These are phyloP conservation scores for Drosophila cracens DNA, from an alignment of 2,888 invertebrate species.

Conservation along the genomic window DNA sequence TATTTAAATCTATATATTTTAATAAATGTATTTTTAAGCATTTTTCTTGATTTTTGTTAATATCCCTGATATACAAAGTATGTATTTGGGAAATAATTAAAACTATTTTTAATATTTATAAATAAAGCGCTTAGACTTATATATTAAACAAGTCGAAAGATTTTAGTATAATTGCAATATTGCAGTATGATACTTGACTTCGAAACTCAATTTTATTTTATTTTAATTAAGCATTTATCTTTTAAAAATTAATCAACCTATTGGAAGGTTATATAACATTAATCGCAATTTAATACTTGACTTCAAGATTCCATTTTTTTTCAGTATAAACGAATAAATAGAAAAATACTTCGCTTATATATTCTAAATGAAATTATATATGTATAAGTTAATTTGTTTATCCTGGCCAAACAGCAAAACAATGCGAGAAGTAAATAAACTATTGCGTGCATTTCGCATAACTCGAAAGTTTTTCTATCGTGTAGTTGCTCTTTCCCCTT, in stretches of 20 bases:
- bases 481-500: constrained; percentile 8
- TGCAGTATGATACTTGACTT: neutral
- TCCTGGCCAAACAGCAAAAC: constrained; percentile 4
- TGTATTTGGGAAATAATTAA: neutral
- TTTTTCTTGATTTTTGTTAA: neutral
- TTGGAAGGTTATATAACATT: too few species aligned
- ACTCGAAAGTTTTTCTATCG: constrained; percentile 32
- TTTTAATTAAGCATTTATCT: too few species aligned
- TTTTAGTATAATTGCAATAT: neutral
- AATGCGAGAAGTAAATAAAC: constrained; percentile 1
- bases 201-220: neutral
- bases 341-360: neutral
- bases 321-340: neutral
- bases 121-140: neutral
- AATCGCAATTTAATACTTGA: neutral
- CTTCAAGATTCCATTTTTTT: neutral
- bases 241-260: too few species aligned
- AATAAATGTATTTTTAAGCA: neutral
- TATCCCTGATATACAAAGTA: neutral
- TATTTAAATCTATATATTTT: neutral
- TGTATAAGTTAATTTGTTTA: constrained; percentile 23
- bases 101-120: neutral
- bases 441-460: constrained; percentile 6
- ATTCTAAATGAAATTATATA: neutral
- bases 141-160: neutral